Evolutionary conservation across 37 sponge, comb jelly and placozoan species (phyloP), one percentile per base, ranked within the genome.

Genomic region (Ephydatia muelleri): DNA sequence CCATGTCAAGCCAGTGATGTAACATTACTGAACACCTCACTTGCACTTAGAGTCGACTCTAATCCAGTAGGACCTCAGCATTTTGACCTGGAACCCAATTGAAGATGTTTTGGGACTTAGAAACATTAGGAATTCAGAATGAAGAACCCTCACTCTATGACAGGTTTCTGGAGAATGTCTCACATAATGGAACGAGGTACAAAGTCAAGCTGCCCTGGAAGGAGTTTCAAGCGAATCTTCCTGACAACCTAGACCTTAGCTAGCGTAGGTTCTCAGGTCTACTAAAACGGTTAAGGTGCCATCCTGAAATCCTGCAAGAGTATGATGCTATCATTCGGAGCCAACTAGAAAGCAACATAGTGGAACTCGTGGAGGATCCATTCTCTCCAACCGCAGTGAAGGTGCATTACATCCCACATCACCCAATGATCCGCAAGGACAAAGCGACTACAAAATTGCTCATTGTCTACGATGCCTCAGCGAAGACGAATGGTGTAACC

Each of bases 131-230:
- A 75, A 49, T 86, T 29, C 11, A 2, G 28, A 38, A 35, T 9
- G 49, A 68, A 5, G 48, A 38, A 5, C 30, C 38, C n/a, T 48
- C 72, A n/a, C 74, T 80, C 8, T 22, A 73, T 8, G 80, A 80
- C n/a, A 49, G 80, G 65, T 86, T 86, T 38, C 16, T 65, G 13
- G 33, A 72, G 34, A 71, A 33, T 16, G 31, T 86, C 73, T 32
- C 70, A 38, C 43, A 79, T 47, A 70, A 43, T 57, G 65, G 79
- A 29, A 73, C 73, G 14, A 70, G 80, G 36, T 86, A 86, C 67
- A 38, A 85, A 67, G 85, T 85, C 47, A 68, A 77, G 14, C 72
- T 85, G 48, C 85, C 85, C 47, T 85, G 86, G 86, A 71, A 72
- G 4, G 73, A 85, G 37, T 38, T 47, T 78, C 86, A 85, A 69